Base-by-base conservation (phyloP, 2,113 vertebrate species). In the Actinemys pallida region DNA sequence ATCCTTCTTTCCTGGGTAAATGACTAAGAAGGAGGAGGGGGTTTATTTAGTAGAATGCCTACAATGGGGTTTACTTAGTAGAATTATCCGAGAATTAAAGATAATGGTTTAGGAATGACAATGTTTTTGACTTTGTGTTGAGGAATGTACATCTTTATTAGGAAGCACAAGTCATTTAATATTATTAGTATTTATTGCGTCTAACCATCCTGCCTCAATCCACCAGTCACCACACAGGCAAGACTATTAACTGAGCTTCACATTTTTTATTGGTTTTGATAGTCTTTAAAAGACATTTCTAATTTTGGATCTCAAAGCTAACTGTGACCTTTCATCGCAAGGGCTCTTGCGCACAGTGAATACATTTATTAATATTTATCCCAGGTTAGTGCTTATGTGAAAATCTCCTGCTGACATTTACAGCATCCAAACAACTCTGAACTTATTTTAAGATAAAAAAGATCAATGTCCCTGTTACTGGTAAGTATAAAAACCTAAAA, bases 301-400 rank as follows among this genome's bases (percentile, higher is more conserved):
- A 92, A 95, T 90, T 96, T 92, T 96, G 81, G 84, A 93, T 62
- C 25, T 92, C 65, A 93, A 89, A 97, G 12, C 29, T 62, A 92
- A 72, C 49, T 69, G 20, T 95, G 94, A 96, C 88, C 72, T 97
- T 95, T 95, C 50, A 75, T 88, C 81, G 56, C 42, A 91, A 95
- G 83, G 35, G 91, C 79, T 94, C 94, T 87, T 93, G 31, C 93
- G 95, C 87, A 86, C 75, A 88, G 90, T 92, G 92, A 85, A 22
- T 11, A 91, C 35, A 62, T 91, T 94, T 94, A 93, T 94, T 95
- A 92, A 93, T 92, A 91, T 93, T 94, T 96, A 96, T 96, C 85
- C 62, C 27, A 89, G 35, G 69, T 89, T 92, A 84, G 27, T 8
- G 82, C 10, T 86, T 93, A 49, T 13, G 6, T 81, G 89, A 92